Percentiles rank a stretch among this genome's conserved stretches.
These are phyloP conservation scores for Helicoverpa zea DNA, from an alignment of 1,140 invertebrate species.

Conservation along the genomic window DNA sequence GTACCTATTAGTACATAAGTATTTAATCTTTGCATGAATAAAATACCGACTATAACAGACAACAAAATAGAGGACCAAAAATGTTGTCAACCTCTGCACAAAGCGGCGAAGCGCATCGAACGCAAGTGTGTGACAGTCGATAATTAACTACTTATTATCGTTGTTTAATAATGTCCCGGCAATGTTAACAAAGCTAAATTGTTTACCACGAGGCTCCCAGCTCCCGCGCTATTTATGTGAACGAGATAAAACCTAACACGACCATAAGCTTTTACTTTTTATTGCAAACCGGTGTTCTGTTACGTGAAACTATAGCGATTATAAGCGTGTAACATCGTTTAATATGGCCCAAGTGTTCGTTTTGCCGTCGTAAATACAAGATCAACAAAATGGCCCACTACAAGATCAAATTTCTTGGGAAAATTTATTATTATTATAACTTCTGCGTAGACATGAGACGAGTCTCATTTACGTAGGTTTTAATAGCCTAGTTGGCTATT, in stretches of 20 bases:
- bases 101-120: slow-evolving; percentile 50
- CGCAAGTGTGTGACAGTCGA: slow-evolving; percentile 64
- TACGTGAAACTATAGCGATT: slow-evolving; percentile 57
- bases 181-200: slow-evolving; percentile 78
- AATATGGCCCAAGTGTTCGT: slow-evolving; percentile 38
- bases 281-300: slow-evolving; percentile 60
- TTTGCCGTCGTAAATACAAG: slow-evolving; percentile 45
- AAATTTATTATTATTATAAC: slow-evolving; percentile 38
- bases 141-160: slow-evolving; percentile 77
- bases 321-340: slow-evolving; percentile 43
- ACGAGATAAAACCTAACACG: slow-evolving; percentile 63
- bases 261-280: slow-evolving; percentile 61
- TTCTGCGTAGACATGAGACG: neutral
- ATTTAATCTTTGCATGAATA: too few species aligned
- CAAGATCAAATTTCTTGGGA: slow-evolving; percentile 37
- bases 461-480: slow-evolving; percentile 27
- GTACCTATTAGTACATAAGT: too few species aligned
- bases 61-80: slow-evolving; percentile 41
- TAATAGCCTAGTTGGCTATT: slow-evolving; percentile 2
- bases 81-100: slow-evolving; percentile 45
- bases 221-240: slow-evolving; percentile 66
- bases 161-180: slow-evolving; percentile 67
- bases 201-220: slow-evolving; percentile 54
- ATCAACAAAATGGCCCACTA: slow-evolving; percentile 9
- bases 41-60: neutral